These are phyloP conservation scores for Drosophila cognata DNA, from an alignment of 2,888 invertebrate genomes.

Conservation along the genomic window DNA sequence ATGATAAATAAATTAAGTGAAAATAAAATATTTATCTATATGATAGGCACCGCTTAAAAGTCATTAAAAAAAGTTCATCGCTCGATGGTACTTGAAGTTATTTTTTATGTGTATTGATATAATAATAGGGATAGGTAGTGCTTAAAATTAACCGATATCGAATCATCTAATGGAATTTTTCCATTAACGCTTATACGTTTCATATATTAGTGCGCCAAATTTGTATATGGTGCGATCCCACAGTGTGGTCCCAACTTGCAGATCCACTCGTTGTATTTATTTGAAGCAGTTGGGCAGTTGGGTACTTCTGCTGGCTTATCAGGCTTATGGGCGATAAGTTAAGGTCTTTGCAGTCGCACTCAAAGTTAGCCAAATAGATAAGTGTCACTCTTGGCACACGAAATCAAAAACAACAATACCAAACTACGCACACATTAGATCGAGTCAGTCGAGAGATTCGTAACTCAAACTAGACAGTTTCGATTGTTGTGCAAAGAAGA, in stretches of 20 bases:
- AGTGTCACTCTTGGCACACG: slow-evolving; percentile 67
- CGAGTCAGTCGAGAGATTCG: slow-evolving; percentile 13
- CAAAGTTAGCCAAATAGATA: slow-evolving; percentile 63
- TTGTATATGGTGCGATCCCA: not conserved
- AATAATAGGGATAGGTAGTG: not conserved
- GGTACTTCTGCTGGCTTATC: slow-evolving; percentile 66
- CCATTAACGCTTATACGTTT: not conserved
- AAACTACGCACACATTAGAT: slow-evolving; percentile 32
- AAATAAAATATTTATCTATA: not conserved
- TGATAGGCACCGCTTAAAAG: not conserved
- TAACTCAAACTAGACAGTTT: slow-evolving; percentile 53
- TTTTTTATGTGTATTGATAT: not conserved
- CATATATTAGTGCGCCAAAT: slow-evolving; percentile 14
- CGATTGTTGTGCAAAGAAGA: slow-evolving; percentile 64
- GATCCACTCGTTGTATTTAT: slow-evolving; percentile 46
- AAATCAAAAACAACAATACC: slow-evolving; percentile 24
- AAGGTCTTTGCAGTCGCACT: slow-evolving; percentile 36
- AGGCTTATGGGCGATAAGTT: slow-evolving; percentile 69
- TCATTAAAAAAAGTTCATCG: not conserved
- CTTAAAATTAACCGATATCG: not conserved
- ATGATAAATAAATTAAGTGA: not conserved
- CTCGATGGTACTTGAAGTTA: not conserved
- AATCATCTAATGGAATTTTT: not conserved
- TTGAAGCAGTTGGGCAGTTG: slow-evolving; percentile 24
- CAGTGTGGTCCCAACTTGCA: not conserved